Evolutionary conservation across 2,797 vertebrate genomes (phyloP).

Genomic region (Sebastiscus albofasciatus): DNA sequence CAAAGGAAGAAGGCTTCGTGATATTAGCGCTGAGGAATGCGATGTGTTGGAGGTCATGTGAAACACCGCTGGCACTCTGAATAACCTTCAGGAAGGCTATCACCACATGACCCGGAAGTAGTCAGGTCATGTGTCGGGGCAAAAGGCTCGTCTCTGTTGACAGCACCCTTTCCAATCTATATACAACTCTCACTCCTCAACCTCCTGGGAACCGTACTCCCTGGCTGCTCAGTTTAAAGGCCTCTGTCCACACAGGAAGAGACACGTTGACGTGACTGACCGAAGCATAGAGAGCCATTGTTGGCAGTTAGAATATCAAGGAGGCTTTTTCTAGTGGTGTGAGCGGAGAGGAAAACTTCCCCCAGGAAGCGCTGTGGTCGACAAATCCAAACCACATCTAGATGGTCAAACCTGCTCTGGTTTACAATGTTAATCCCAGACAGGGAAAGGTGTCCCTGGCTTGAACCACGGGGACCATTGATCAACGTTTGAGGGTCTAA

Average conservation of each 20-base stretch:
- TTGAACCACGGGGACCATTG: constrained; percentile 15
- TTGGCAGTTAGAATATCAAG: constrained; percentile 43
- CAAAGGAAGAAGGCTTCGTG: constrained; percentile 47
- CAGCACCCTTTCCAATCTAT: constrained; percentile 67
- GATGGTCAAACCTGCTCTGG: constrained; percentile 39
- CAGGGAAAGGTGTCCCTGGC: constrained; percentile 38
- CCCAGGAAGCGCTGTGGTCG: constrained; percentile 47
- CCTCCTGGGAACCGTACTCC: constrained; percentile 70
- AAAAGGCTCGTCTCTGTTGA: constrained; percentile 72
- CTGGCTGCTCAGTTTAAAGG: constrained; percentile 56
- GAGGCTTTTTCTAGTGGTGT: constrained; percentile 38
- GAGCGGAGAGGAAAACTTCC: constrained; percentile 47
- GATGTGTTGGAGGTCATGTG: constrained; percentile 79
- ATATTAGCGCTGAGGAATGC: constrained; percentile 68
- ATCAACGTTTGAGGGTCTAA: constrained; percentile 41
- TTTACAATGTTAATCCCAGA: constrained; percentile 47
- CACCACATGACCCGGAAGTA: constrained; percentile 75
- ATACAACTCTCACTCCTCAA: constrained; percentile 68
- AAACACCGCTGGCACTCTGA: constrained; percentile 75
- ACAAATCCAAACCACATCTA: constrained; percentile 57
- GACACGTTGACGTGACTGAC: constrained; percentile 47
- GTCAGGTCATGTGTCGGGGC: constrained; percentile 74
- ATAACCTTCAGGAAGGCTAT: constrained; percentile 74
- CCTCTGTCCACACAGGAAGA: constrained; percentile 60
- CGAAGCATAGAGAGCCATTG: constrained; percentile 63